Evolutionary conservation across 2,113 vertebrate genomes (phyloP).

Genomic region (Muscicapa adusta): DNA sequence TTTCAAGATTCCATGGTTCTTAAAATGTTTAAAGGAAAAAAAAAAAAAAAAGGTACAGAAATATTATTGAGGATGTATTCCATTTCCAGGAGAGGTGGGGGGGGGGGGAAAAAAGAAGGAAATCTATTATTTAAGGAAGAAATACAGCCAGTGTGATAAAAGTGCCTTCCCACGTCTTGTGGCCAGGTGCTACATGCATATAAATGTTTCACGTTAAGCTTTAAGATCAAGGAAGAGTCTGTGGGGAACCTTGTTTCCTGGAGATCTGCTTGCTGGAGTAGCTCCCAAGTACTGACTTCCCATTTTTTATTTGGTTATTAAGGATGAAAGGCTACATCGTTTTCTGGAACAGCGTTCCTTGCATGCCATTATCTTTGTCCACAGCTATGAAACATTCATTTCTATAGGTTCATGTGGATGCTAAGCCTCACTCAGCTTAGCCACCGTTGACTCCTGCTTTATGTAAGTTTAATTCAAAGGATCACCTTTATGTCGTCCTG

Average conservation of each 20-base stretch:
- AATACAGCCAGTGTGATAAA: slow-evolving; percentile 71
- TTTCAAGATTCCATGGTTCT: slow-evolving; percentile 35
- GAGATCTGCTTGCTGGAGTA: slow-evolving; percentile 70
- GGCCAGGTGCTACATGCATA: slow-evolving; percentile 77
- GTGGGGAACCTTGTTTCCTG: slow-evolving; percentile 76
- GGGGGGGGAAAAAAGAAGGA: background rate
- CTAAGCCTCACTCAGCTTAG: background rate
- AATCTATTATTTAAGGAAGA: slow-evolving; percentile 79
- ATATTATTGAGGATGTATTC: slow-evolving; percentile 54
- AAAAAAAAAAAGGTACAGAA: slow-evolving; percentile 14
- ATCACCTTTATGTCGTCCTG: background rate
- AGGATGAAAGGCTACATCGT: slow-evolving; percentile 67
- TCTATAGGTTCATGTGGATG: slow-evolving; percentile 31
- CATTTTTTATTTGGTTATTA: slow-evolving; percentile 78
- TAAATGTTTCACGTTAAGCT: slow-evolving; percentile 81
- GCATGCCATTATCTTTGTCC: slow-evolving; percentile 67
- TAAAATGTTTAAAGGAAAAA: background rate
- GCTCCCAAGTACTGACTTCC: slow-evolving; percentile 69
- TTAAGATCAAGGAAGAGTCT: slow-evolving; percentile 79
- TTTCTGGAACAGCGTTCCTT: slow-evolving; percentile 61
- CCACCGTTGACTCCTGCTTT: background rate
- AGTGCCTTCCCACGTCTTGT: slow-evolving; percentile 66
- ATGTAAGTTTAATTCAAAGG: slow-evolving; percentile 41
- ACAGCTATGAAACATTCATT: slow-evolving; percentile 45
- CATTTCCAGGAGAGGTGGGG: slow-evolving; percentile 34